Conservation (phyloP, 2,113 vertebrate species). For the Semnopithecus entellus region DNA sequence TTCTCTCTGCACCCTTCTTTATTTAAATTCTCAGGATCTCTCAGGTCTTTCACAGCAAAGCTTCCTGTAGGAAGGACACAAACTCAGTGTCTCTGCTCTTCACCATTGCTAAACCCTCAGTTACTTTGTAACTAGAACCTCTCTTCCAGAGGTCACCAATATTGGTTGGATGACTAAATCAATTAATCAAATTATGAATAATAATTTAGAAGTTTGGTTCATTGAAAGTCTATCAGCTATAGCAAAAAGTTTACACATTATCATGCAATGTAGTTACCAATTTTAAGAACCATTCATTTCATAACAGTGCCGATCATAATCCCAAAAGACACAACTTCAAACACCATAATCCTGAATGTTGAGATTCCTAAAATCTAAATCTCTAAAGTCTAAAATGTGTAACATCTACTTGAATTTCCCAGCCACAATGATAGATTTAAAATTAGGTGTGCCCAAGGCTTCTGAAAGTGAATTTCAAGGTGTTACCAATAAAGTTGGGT, state of each 20-base stretch:
- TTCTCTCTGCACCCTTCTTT: background rate
- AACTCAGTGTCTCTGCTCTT: background rate
- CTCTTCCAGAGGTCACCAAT: background rate
- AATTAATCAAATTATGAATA: background rate
- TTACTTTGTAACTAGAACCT: background rate
- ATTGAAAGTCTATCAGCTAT: background rate
- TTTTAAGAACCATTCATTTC: background rate
- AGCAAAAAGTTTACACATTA: background rate
- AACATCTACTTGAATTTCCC: background rate
- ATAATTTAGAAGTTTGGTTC: background rate
- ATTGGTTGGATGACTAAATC: background rate
- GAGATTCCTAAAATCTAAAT: background rate
- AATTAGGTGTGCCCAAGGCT: background rate
- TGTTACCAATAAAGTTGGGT: background rate
- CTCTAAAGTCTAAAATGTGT: background rate
- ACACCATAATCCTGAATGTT: background rate
- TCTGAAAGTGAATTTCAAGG: background rate
- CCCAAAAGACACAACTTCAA: background rate
- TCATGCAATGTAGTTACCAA: background rate
- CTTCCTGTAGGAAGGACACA: background rate
- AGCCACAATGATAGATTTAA: background rate
- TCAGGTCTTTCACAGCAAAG: fast-evolving
- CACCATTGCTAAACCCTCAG: background rate
- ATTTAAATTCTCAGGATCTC: background rate
- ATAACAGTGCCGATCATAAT: background rate